Percentiles rank a stretch among this genome's conserved stretches.
Evolutionary conservation across 2,888 invertebrate species (phyloP).

Genomic region (Noctuana brunneofusca): DNA sequence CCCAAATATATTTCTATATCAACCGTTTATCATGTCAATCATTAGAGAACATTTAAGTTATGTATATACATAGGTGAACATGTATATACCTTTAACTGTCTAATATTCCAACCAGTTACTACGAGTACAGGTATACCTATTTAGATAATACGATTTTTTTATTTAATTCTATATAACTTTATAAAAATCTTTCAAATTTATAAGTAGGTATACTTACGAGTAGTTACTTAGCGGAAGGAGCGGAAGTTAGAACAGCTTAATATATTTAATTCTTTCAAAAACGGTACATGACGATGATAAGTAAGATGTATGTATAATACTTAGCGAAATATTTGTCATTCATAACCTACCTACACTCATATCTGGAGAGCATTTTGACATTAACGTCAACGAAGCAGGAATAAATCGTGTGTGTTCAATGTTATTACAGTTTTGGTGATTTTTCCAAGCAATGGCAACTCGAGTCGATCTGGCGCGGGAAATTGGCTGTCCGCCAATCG

Average conservation of each 20-base stretch:
- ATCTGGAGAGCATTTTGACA: conserved; percentile 16
- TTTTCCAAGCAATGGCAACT: conserved; percentile 36
- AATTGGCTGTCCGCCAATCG: conserved; percentile 67
- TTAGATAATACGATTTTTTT: no score
- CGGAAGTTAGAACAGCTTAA: not conserved
- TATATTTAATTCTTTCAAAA: no score
- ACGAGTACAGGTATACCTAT: no score
- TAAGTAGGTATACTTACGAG: no score
- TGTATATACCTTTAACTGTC: no score
- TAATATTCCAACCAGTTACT: no score
- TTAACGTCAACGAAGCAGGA: conserved; percentile 24
- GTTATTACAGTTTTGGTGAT: conserved; percentile 23
- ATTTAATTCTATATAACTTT: no score
- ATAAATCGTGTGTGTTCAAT: conserved; percentile 24
- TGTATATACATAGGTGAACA: not conserved
- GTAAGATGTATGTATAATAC: no score
- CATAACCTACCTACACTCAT: not conserved
- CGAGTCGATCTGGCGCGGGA: conserved; percentile 49
- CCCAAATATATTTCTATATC: not conserved
- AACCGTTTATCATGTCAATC: not conserved
- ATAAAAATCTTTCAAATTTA: no score
- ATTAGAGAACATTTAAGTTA: not conserved
- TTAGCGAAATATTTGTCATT: not conserved
- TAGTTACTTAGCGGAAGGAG: no score
- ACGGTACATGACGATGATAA: not conserved